These are phyloP conservation scores for Onychostoma macrolepis DNA, from an alignment of 2,113 vertebrate genomes.

Conservation along the genomic window DNA sequence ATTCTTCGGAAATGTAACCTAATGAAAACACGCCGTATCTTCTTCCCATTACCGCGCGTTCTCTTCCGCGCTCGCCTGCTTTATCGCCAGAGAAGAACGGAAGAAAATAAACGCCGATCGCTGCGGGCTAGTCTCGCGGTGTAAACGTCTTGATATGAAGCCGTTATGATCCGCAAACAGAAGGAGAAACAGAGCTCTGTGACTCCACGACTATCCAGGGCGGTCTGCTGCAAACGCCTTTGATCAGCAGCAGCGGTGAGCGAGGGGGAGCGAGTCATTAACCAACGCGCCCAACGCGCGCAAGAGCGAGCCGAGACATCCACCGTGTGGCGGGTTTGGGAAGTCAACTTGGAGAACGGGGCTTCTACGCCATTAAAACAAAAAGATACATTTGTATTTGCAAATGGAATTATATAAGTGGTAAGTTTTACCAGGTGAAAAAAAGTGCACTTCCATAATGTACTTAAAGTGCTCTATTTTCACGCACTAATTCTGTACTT, in stretches of 20 bases:
- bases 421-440: no score
- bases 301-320: slow-evolving; percentile 38
- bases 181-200: slow-evolving; percentile 56
- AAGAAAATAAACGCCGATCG: slow-evolving; percentile 41
- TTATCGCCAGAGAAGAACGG: slow-evolving; percentile 55
- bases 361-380: no score
- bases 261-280: slow-evolving; percentile 30
- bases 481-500: no score
- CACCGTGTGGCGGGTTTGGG: slow-evolving; percentile 46
- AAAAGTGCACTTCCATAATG: no score
- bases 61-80: slow-evolving; percentile 66
- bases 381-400: not conserved
- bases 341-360: not conserved
- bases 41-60: slow-evolving; percentile 59
- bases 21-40: slow-evolving; percentile 60
- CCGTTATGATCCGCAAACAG: slow-evolving; percentile 45
- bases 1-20: slow-evolving; percentile 52
- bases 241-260: slow-evolving; percentile 29
- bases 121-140: not conserved
- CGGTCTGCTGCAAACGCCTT: slow-evolving; percentile 54
- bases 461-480: no score
- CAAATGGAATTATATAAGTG: not conserved
- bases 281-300: not conserved
- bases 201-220: slow-evolving; percentile 42
- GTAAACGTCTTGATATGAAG: not conserved